Conservation (phyloP, 2,113 vertebrate species). For the Varanus komodoensis region DNA sequence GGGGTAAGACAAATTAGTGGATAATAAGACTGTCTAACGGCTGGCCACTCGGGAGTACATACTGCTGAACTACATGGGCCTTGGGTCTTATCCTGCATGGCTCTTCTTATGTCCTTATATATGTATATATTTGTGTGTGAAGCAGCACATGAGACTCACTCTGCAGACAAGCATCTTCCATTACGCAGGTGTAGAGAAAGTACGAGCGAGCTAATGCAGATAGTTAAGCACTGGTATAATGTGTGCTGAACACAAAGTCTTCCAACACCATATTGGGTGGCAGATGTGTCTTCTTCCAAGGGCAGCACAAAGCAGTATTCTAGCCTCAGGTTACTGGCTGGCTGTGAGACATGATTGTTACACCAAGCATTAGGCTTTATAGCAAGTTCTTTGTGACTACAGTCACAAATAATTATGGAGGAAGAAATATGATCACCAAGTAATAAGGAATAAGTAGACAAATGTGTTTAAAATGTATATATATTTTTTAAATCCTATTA, state of each 20-base stretch:
- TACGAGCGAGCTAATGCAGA: neutral
- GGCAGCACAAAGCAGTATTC: neutral
- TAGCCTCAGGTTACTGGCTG: neutral
- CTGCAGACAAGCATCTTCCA: no score
- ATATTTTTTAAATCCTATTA: neutral
- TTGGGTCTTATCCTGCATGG: no score
- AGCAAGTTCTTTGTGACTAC: rapidly evolving
- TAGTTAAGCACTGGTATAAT: neutral
- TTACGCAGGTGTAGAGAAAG: neutral
- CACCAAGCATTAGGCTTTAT: neutral
- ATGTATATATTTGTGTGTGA: neutral
- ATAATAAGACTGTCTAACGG: no score
- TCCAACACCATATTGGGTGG: neutral
- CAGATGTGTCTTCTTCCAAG: neutral
- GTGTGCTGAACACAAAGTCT: neutral
- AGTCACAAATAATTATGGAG: neutral
- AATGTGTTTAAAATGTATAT: no score
- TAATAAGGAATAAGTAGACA: neutral
- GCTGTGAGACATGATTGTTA: neutral
- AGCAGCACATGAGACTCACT: neutral
- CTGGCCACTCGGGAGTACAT: no score
- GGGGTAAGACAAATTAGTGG: no score
- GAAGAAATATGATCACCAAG: neutral
- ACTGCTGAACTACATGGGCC: no score
- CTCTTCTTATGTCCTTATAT: neutral